These are phyloP conservation scores for Cyphotilapia sp. DNA, from an alignment of 2,113 vertebrate genomes.

Conservation along the genomic window DNA sequence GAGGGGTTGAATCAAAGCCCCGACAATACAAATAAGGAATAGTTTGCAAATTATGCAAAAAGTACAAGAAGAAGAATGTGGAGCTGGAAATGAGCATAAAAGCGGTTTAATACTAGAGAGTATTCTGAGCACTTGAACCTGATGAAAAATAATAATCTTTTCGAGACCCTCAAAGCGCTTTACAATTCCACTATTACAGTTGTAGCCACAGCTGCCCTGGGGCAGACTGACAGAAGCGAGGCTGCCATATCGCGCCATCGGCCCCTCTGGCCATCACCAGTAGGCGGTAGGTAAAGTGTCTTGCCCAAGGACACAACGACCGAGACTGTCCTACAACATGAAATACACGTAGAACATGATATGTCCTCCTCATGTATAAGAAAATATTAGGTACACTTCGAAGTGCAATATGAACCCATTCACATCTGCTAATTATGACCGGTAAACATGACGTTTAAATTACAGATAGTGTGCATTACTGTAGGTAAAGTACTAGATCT, in stretches of 20 bases:
- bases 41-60: neutral
- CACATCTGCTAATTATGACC: neutral
- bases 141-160: neutral
- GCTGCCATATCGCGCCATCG: accelerated
- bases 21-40: neutral
- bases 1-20: neutral
- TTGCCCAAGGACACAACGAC: neutral
- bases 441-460: neutral
- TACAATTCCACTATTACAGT: neutral
- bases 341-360: neutral
- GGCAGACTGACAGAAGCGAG: neutral
- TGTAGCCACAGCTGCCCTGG: neutral
- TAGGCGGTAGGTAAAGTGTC: neutral
- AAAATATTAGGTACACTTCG: neutral
- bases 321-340: neutral
- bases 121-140: neutral
- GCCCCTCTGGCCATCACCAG: neutral
- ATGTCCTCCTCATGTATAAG: neutral
- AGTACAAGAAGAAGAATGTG: neutral
- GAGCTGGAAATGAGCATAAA: neutral
- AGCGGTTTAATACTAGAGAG: neutral
- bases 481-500: neutral
- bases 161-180: accelerated
- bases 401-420: neutral
- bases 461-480: neutral